Base-by-base conservation (phyloP, 64 coral and sea anemone species). In the Porites australiensis region DNA sequence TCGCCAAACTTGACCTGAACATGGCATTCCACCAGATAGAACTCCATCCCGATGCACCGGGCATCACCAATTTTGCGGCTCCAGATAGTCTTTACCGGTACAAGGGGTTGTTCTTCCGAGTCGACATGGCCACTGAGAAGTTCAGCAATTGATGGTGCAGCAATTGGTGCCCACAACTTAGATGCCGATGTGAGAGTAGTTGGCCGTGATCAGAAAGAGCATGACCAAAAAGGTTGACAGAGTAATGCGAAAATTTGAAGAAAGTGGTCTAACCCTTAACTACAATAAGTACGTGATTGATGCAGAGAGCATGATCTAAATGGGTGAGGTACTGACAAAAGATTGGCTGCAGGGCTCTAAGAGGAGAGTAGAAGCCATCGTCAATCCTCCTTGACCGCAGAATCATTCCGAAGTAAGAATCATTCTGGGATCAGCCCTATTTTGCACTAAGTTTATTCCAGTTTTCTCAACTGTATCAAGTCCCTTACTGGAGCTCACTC, bases 381-480 rank as follows among this genome's bases (percentile, higher is more conserved):
- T 84, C 18, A 10, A 65, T 44, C 19, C 0, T 8, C 66, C 66
- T 8, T 8, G 66, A 70, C 66, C 66, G 10, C 67, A 21, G 67
- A 70, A 70, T 6, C 66, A 21, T 22, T 70, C 66, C 43, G 64
- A 86, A 48, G 62, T 70, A 44, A 93, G 84, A 79, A 93, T 72
- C 5, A 87, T 71, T 14, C 77, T 88, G 53, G 85, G 75, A 50
- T 79, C 92, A 0, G 82, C 77, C 13, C 75, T 88, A 16, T 79
- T 93, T 65, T 87, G 90, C 88, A 86, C 83, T 15, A 94, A 94
- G 73, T 89, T 94, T 64, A 83, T 91, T 3, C 53, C 89, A 57
- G 54, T 44, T 3, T 91, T 88, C 76, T 70, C 86, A 16, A 76
- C 70, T 44, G 76, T 76, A 53, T 74, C 86, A 72, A 76, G 51